Base-by-base conservation (phyloP, 2,888 invertebrate genomes). In the Eristalis tenax region DNA sequence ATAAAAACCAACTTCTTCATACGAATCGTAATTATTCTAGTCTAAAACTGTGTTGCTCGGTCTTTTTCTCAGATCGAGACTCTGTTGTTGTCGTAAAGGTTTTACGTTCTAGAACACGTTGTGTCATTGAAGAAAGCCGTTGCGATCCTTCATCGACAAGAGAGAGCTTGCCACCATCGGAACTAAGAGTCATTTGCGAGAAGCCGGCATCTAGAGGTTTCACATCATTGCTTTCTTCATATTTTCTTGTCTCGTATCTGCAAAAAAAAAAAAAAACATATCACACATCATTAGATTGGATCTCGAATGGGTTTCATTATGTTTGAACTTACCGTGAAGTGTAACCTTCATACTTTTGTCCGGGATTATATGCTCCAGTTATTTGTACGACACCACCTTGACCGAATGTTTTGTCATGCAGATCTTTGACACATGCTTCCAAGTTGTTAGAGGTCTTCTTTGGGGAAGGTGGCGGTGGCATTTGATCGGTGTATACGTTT, bases 281-380 rank as follows among this genome's bases (percentile, higher is more conserved):
- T 32, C 5, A 1, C 5, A 4, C 2, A 65, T n/a, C 26, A 5
- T 35, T 26, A 23, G 8, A 50, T 50, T 50, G 3, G 18, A 50
- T 18, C n/a, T 18, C 18, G 18, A 2, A 15, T 50, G 5, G 8
- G 8, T 3, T 50, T 50, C 0, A 8, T 8, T 18, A 8, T 18
- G 0, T 8, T 50, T 18, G 28, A 26, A 86, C 94, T 94, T 89
- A 95, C 95, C 95, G 95, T 73, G 95, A 95, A 15, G 95, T 95
- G 90, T 95, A 95, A 73, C 95, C 95, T 90, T 95, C 95, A 90
- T 95, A 95, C 88, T 94, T 95, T 89, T 92, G 92, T 35, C 92
- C 92, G 32, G 93, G 92, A 89, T 89, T 89, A 43, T 92, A 91
- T 40, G 91, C 90, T 59, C 89, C 89, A 28, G 92, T 91, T 40